Base-by-base conservation (phyloP, 2,888 invertebrate species). In the Plemyria rubiginata region DNA sequence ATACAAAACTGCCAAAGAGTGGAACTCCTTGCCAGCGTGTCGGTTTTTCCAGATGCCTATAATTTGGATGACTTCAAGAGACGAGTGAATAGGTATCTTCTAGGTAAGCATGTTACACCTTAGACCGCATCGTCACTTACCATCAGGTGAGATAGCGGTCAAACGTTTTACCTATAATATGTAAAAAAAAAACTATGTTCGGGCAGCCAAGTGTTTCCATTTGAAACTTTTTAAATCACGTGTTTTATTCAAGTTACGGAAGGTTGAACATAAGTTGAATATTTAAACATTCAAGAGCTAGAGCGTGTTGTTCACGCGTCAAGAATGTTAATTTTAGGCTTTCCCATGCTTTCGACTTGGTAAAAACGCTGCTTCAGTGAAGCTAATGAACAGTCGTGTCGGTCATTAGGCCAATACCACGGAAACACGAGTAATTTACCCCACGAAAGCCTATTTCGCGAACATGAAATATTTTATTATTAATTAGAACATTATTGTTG, bases 341-440 rank as follows among this genome's bases (percentile, higher is more conserved):
- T 64, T 60, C 51, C 46, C 45, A 62, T 57, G 66, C 56, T 66
- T 68, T 62, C 38, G 49, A 40, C 36, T 54, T 54, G 36, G 56
- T 45, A 69, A 62, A 63, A 60, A 56, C 48, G 22, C 51, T 49
- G 68, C 65, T 32, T n/a, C 57, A 68, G 68, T 71, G 65, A 66
- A 63, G 66, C 69, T 73, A 76, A 76, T 80, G 74, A 77, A 79
- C 77, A 73, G 70, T 67, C 63, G 73, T 64, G 72, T 71, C 69
- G 69, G 73, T 74, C 78, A 81, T 81, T 82, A 80, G 72, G 75
- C 68, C 75, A 72, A 75, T 77, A 76, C 70, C 72, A 76, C 76
- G 79, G 80, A 77, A 79, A 77, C 73, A 54, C 55, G 59, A 63
- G 65, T 70, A 52, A 69, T 74, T 74, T 66, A 51, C 70, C 65